Conservation (phyloP, 2,797 vertebrate genomes). For the Hippocampus kuda region DNA sequence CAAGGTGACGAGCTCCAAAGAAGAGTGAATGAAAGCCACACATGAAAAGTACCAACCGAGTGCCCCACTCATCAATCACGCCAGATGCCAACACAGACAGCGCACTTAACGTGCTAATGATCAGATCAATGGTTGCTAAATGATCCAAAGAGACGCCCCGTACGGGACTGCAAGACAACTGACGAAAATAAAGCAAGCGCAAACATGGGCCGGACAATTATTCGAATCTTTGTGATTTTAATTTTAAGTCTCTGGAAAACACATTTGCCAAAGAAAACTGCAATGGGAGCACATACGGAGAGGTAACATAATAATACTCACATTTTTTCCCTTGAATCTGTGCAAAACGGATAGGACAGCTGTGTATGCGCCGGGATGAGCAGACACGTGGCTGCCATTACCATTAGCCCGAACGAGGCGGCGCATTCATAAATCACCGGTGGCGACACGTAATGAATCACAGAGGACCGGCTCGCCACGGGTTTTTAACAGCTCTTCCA, state of each 20-base stretch:
- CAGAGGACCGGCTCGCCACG: slow-evolving; percentile 35
- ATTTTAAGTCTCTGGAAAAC: background rate
- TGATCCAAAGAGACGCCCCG: slow-evolving; percentile 37
- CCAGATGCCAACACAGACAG: slow-evolving; percentile 46
- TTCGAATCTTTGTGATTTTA: no score
- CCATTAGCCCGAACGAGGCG: slow-evolving; percentile 19
- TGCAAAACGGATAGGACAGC: slow-evolving; percentile 8
- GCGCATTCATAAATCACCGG: slow-evolving; percentile 53
- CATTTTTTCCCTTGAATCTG: no score
- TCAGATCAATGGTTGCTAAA: slow-evolving; percentile 51
- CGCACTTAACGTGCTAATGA: slow-evolving; percentile 54
- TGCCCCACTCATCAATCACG: slow-evolving; percentile 33
- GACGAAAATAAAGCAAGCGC: background rate
- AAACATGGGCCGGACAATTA: background rate
- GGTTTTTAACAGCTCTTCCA: slow-evolving; percentile 26
- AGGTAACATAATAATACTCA: no score
- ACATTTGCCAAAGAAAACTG: no score
- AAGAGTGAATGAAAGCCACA: slow-evolving; percentile 26
- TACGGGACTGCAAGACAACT: slow-evolving; percentile 28
- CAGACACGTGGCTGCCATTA: slow-evolving; percentile 50
- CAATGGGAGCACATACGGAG: no score
- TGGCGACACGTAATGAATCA: slow-evolving; percentile 53
- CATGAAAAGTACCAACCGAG: slow-evolving; percentile 38
- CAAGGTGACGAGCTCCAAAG: slow-evolving; percentile 26
- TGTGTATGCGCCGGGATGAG: slow-evolving; percentile 31